Conservation (phyloP, 2,888 invertebrate genomes). For the Eupithecia subumbrata region DNA sequence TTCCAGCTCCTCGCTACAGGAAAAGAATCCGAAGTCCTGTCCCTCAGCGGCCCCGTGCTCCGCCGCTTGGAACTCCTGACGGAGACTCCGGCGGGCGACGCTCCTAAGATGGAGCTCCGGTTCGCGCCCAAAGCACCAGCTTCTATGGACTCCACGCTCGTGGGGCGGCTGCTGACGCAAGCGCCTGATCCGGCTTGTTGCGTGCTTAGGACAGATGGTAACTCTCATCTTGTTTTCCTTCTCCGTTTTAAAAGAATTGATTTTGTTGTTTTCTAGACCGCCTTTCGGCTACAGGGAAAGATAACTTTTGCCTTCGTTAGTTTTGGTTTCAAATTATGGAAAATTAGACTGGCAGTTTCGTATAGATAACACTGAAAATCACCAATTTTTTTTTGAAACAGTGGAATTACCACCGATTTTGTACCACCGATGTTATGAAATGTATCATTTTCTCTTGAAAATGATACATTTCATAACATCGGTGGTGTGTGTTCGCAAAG, state of each 20-base stretch:
- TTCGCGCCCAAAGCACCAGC: constrained; percentile 69
- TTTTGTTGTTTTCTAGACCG: no score
- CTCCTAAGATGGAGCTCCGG: constrained; percentile 65
- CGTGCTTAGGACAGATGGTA: constrained; percentile 83
- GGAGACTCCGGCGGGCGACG: constrained; percentile 73
- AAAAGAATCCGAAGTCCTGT: constrained; percentile 88
- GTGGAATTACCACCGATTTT: no score
- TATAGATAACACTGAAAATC: no score
- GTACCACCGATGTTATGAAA: no score
- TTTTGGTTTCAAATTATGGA: no score
- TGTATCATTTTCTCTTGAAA: no score
- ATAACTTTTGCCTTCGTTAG: no score
- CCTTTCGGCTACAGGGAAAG: no score
- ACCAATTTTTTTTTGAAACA: no score
- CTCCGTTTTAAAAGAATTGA: background rate
- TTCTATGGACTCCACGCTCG: constrained; percentile 63
- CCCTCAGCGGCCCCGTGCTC: constrained; percentile 86
- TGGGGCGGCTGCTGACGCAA: constrained; percentile 82
- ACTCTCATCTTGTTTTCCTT: background rate
- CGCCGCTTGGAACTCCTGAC: constrained; percentile 86
- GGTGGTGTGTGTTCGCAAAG: no score
- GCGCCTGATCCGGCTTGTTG: constrained; percentile 85
- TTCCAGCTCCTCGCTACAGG: constrained; percentile 84
- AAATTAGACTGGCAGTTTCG: no score
- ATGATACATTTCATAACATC: no score